These are phyloP conservation scores for Gobionotothen gibberifrons DNA, from an alignment of 2,797 vertebrate species.

Conservation along the genomic window DNA sequence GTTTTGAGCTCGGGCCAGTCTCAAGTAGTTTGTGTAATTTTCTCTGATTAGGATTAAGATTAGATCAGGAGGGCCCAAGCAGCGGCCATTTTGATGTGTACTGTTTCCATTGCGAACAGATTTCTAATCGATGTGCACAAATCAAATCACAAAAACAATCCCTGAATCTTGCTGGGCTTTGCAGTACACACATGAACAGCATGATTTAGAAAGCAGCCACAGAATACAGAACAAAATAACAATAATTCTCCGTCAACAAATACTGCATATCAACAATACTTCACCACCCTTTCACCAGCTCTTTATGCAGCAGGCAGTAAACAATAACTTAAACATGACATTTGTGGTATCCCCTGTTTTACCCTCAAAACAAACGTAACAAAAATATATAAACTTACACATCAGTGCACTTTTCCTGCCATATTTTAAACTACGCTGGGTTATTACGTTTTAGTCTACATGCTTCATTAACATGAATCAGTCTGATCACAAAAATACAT, in stretches of 20 bases:
- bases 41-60: not conserved
- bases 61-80: too few species aligned
- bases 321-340: slow-evolving; percentile 20
- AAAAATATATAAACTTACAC: slow-evolving; percentile 1
- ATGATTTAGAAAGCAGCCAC: not conserved
- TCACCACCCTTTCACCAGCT: not conserved
- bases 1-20: not conserved
- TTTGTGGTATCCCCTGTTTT: slow-evolving; percentile 8
- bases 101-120: too few species aligned
- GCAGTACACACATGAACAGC: slow-evolving; percentile 1
- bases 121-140: not conserved
- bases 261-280: slow-evolving; percentile 14
- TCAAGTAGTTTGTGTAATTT: not conserved
- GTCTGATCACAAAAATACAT: slow-evolving; percentile 34
- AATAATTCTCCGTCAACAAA: not conserved
- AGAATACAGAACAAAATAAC: not conserved
- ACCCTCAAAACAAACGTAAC: slow-evolving; percentile 18
- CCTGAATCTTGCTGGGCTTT: slow-evolving; percentile 18
- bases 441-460: slow-evolving; percentile 23
- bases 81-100: too few species aligned
- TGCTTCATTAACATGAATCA: slow-evolving; percentile 33
- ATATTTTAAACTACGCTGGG: slow-evolving; percentile 16
- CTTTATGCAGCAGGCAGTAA: slow-evolving; percentile 37
- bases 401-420: slow-evolving; percentile 40
- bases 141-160: not conserved